These are phyloP conservation scores for Alexandromys fortis DNA, from an alignment of 2,113 vertebrate species.

Conservation along the genomic window DNA sequence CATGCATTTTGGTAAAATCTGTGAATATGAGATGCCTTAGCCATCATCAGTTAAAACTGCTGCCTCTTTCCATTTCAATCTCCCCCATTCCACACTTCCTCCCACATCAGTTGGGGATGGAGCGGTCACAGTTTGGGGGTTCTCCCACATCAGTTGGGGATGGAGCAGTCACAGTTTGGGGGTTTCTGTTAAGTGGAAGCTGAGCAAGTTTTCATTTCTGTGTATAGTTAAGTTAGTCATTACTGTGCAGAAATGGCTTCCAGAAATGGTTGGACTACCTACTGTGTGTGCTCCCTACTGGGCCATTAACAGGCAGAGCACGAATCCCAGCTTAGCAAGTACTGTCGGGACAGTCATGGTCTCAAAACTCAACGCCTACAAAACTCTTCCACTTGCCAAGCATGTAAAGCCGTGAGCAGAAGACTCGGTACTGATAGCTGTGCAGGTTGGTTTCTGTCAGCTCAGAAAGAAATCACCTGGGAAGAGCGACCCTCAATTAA, in stretches of 20 bases:
- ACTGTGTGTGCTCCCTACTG: background rate
- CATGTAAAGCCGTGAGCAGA: background rate
- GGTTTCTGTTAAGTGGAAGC: background rate
- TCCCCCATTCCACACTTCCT: background rate
- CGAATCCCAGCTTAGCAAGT: no score
- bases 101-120: background rate
- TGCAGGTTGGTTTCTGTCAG: background rate
- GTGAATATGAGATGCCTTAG: background rate
- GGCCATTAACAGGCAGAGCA: background rate
- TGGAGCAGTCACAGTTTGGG: background rate
- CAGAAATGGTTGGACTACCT: background rate
- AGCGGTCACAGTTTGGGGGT: no score
- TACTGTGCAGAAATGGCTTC: background rate
- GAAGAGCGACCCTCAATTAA: background rate
- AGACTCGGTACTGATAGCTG: background rate
- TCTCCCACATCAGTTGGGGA: background rate
- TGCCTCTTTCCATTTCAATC: background rate
- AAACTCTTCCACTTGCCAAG: background rate
- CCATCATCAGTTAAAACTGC: background rate
- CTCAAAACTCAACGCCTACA: background rate
- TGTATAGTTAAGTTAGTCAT: background rate
- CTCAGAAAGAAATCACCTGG: background rate
- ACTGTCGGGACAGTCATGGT: rapidly evolving
- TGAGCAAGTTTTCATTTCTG: background rate
- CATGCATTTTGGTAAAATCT: background rate